Base-by-base conservation (phyloP, 2,797 vertebrate species). In the Tragopan temminckii region DNA sequence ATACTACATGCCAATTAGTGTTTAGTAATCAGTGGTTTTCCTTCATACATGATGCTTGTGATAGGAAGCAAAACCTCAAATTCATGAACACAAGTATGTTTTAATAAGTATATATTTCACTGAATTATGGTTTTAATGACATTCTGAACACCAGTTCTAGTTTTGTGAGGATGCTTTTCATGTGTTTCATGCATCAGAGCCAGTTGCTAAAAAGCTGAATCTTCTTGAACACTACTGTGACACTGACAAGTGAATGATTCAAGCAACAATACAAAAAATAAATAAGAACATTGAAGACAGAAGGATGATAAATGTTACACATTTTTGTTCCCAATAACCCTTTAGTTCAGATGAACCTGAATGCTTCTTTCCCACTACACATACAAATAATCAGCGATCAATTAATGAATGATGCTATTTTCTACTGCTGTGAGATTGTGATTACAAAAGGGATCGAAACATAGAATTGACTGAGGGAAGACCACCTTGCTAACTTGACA, bases 301-400 rank as follows among this genome's bases (percentile, higher is more conserved):
- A 95, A 53, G 45, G 95, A 97, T 99, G 98, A 98, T 98, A 97
- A 98, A 98, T 98, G 95, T 97, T 96, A 96, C 97, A 97, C 94
- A 78, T 97, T 98, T 98, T 97, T 98, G 97, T 97, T 97, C 95
- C 95, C 96, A 97, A 93, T 96, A 98, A 97, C 95, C 94, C 95
- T 97, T 96, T 96, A 97, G 97, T 98, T 98, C 96, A 98, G 89
- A 98, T 97, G 95, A 96, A 95, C 96, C 91, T 96, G 97, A 98
- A 94, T 97, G 97, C 97, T 98, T 97, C 97, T 98, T 96, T 94
- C 79, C 35, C 96, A 97, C 97, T 98, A 96, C 98, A 98, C 97
- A 97, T 98, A 98, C 97, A 98, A 98, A 98, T 98, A 98, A 96
- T 96, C 98, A 97, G 96, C 96, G 97, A 98, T 98, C 98, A 98